Conservation (phyloP, 2,113 vertebrate species). For the Motacilla tschutschensis region DNA sequence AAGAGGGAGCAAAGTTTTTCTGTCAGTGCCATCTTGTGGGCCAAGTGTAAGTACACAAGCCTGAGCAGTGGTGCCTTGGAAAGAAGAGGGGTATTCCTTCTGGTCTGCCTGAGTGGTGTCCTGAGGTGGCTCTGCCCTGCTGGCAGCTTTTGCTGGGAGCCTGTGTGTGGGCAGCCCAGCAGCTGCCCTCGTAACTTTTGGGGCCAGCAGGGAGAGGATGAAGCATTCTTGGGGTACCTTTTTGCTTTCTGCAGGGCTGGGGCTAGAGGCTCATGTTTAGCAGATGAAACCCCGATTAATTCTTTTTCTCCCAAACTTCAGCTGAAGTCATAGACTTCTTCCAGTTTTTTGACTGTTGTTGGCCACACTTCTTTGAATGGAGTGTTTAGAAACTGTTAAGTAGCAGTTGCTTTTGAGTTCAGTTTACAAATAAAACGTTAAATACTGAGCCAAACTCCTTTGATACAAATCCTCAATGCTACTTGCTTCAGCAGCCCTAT, state of each 20-base stretch:
- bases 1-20: background rate
- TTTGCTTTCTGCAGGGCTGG: background rate
- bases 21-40: constrained; percentile 31
- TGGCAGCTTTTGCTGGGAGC: background rate
- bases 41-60: background rate
- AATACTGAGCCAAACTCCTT: background rate
- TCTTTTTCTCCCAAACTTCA: background rate
- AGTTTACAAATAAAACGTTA: background rate
- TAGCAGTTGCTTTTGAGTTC: background rate
- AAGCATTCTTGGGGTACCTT: background rate
- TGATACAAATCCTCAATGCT: background rate
- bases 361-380: background rate
- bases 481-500: background rate
- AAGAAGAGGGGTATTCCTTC: background rate
- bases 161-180: background rate
- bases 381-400: background rate
- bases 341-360: background rate
- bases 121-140: background rate
- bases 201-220: too few species aligned
- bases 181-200: background rate
- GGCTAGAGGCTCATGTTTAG: accelerated
- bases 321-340: background rate
- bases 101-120: accelerated
- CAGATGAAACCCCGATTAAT: background rate
- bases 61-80: background rate